Base-by-base conservation (phyloP, 2,888 invertebrate genomes). In the Litoditis marina region DNA sequence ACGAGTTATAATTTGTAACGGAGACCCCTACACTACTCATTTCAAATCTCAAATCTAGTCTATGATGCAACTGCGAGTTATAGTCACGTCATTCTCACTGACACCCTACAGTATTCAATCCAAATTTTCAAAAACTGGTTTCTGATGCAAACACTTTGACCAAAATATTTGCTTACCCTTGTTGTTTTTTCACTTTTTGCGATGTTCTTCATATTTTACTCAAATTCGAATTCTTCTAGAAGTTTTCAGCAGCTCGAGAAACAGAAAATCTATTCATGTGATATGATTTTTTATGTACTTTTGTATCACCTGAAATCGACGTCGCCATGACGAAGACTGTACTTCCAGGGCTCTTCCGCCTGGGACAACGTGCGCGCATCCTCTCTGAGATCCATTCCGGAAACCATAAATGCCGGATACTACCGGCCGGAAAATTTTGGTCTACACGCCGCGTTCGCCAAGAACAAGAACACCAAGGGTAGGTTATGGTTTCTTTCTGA, bases 381-480 rank as follows among this genome's bases (percentile, higher is more conserved):
- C n/a, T 44, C 52, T 16, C 8, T 27, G 11, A 31, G 34, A 19
- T 13, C 39, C 22, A 31, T 32, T 25, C 50, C 28, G 25, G 13
- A 49, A 51, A 19, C 27, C 28, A n/a, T 16, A 5, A 28, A 52
- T 30, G 11, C 25, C 7, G 64, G 39, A 7, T 44, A 49, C 34
- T 59, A n/a, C 42, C 57, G 69, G 6, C 65, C 73, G 11, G 73
- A 73, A 28, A 53, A 73, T 28, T 73, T 51, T 49, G 65, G 65
- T 39, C 51, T 73, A 16, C 73, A 64, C 2, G 46, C 66, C 16
- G 62, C 59, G 7, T 27, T 69, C 30, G 73, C 73, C 19, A 67
- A 60, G 31, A 67, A 47, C 55, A 62, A 57, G 50, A 69, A 58
- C 39, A 63, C 56, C 52, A 69, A 59, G 28, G 70, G 65, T 71